Evolutionary conservation across 2,888 invertebrate species (phyloP), one percentile per base, ranked within the genome.

Genomic region (Drosophila longiperda): DNA sequence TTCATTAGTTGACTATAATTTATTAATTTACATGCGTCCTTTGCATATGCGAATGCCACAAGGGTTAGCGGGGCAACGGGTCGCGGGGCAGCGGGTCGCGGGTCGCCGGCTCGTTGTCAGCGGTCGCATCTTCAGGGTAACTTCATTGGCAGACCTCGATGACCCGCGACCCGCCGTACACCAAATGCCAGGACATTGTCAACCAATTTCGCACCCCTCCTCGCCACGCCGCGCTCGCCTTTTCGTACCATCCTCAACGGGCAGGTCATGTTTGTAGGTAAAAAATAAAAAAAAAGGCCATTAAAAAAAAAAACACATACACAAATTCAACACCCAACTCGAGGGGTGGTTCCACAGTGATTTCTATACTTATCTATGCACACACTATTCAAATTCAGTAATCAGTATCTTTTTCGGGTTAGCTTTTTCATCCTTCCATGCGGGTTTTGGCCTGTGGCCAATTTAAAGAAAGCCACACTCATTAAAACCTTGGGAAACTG

Each of bases 1-100:
- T 83, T 83, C 88, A 85, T 85, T 85, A 85, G 85, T 85, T 85
- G 90, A 75, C 85, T 88, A 88, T 85, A 85, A 85, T 90, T 89
- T 90, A 89, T 85, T 85, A 85, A 85, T 85, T 85, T 85, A 88
- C 88, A 85, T 85, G 80, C 88, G 90, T 85, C 83, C 88, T 89
- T 85, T 85, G 85, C 88, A 83, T 88, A 86, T 70, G 79, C 82
- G 80, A 70, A 76, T 73, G 72, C 74, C 82, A 74, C 86, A 63
- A 84, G 81, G 84, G 84, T 78, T 75, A 71, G 40, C 57, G 57
- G 61, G 62, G 34, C 40, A 48, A 26, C 17, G 15, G 58, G 61
- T 17, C 54, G 15, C 17, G 15, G 58, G 61, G 20, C 54, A 20
- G 36, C 66, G 54, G 57, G 45, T 58, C 36, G 50, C 52, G 61